These are phyloP conservation scores for Acrobeloides nanus DNA, from an alignment of 2,888 invertebrate species.

Conservation along the genomic window DNA sequence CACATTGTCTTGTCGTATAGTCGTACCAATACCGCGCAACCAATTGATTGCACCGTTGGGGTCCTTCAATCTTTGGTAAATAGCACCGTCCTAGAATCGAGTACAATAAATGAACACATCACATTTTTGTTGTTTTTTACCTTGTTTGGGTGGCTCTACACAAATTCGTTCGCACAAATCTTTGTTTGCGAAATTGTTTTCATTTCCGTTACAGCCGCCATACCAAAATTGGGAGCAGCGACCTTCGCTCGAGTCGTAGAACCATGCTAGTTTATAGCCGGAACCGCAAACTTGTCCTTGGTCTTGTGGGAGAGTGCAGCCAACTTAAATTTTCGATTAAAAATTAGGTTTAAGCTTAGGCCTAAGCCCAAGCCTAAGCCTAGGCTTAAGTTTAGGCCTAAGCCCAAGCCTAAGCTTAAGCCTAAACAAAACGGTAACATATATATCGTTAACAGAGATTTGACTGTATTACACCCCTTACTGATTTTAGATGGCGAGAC, in stretches of 20 bases:
- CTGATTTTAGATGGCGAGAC: constrained; percentile 26
- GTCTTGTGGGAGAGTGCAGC: constrained; percentile 47
- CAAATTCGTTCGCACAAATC: constrained; percentile 48
- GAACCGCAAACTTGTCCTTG: constrained; percentile 42
- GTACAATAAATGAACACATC: constrained; percentile 43
- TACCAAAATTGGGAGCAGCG: constrained; percentile 72
- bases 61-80: constrained; percentile 50
- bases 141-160: constrained; percentile 44
- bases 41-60: constrained; percentile 40
- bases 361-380: too few species aligned
- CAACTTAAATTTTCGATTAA: constrained; percentile 15
- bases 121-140: constrained; percentile 4
- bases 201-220: constrained; percentile 83
- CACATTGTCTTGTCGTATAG: constrained; percentile 41
- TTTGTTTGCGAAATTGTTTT: constrained; percentile 50
- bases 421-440: too few species aligned
- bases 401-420: too few species aligned
- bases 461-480: not conserved
- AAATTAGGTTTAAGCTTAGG: too few species aligned
- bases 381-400: too few species aligned
- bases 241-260: constrained; percentile 66
- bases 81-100: constrained; percentile 47
- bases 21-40: constrained; percentile 48
- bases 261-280: constrained; percentile 62
- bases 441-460: not conserved